phyloP scores from a whole-genome alignment of 2,888 invertebrate genomes.

The Crocallis elinguaria region DNA sequence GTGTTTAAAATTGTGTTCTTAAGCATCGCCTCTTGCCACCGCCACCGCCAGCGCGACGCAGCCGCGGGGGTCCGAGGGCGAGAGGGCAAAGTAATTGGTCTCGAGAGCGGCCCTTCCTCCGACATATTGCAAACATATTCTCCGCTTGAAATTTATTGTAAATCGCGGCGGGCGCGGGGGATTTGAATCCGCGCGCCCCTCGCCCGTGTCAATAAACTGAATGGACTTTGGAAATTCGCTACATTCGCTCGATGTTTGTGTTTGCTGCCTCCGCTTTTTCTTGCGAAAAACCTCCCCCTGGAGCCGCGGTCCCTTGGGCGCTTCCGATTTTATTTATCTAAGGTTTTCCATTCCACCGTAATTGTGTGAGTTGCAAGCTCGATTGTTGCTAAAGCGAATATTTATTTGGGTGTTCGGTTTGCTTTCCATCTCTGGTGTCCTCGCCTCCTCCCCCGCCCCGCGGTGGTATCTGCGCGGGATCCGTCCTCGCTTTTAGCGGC shows the following conservation, averaged over 20 bases:
- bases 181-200: constrained; percentile 66
- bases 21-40: constrained; percentile 40
- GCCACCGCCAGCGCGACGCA: constrained; percentile 27
- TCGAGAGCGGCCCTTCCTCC: constrained; percentile 40
- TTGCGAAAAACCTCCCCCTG: constrained; percentile 56
- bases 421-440: constrained; percentile 62
- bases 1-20: constrained; percentile 69
- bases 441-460: constrained; percentile 25
- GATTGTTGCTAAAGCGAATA: constrained; percentile 82
- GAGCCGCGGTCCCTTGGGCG: constrained; percentile 49
- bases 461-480: constrained; percentile 22
- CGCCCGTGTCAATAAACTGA: constrained; percentile 77
- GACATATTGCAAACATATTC: constrained; percentile 83
- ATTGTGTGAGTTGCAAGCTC: constrained; percentile 80
- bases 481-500: constrained; percentile 45
- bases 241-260: constrained; percentile 78
- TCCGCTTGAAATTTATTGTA: constrained; percentile 81
- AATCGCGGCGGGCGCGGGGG: constrained; percentile 72
- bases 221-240: constrained; percentile 81
- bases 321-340: constrained; percentile 82
- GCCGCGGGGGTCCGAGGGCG: constrained; percentile 46
- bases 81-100: constrained; percentile 55
- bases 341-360: constrained; percentile 81
- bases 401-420: constrained; percentile 79
- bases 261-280: constrained; percentile 78